Evolutionary conservation across 2,113 vertebrate genomes (phyloP), one percentile per base, ranked within the genome.

Genomic region (Oryzias curvinotus): DNA sequence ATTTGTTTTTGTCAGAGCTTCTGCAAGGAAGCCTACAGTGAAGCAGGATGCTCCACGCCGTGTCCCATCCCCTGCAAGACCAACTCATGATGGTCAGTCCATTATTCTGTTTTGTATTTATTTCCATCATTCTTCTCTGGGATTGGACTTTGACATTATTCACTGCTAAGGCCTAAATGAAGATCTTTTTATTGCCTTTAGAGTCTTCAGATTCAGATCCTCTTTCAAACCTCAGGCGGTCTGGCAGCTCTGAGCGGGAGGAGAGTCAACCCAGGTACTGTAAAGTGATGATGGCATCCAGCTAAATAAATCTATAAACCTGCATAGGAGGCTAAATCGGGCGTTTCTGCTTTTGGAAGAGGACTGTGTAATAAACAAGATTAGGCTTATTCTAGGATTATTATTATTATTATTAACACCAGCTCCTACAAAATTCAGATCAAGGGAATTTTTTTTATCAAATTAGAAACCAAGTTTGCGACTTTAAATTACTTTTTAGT

Each of bases 141-240:
- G 5, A 1, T 14, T 14, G n/a, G 10, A 18, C 25, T 18, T 49
- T 45, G 57, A 17, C 28, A 8, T 36, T 7, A 23, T 7, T 3
- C 21, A 41, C 1, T 3, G 28, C 23, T 25, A 3, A 4, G 3
- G 43, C 26, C 14, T 75, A 14, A 73, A 43, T 17, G 12, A n/a
- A 5, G 4, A 7, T 66, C 45, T 81, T 5, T 46, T 4, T 43
- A 44, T 45, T 0, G 43, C 26, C 1, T 66, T 21, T 77, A 93
- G 92, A 92, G 63, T 89, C 87, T 23, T 89, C 88, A 1, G 88
- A 71, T 49, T 91, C 89, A 0, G 90, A 92, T 23, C 68, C 80
- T 52, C 82, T 76, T 52, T 89, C 82, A 6, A 82, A 87, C 3
- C 86, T 85, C 30, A 77, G 88, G 68, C 90, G 90, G 65, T 88